Evolutionary conservation across 2,888 invertebrate genomes (phyloP).

Genomic region (Hyposoter dolosus): DNA sequence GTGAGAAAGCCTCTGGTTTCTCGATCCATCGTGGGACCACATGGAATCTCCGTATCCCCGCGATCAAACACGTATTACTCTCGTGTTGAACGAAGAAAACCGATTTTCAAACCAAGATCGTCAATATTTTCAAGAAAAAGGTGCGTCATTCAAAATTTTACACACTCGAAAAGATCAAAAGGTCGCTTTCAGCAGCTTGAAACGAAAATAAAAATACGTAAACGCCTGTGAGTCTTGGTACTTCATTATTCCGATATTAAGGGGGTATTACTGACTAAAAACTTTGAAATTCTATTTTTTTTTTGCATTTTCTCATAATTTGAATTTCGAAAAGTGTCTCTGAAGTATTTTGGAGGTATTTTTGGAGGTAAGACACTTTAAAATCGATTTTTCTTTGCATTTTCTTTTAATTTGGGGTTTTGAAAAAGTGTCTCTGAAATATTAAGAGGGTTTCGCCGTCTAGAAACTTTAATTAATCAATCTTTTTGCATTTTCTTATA

Average conservation of each 20-base stretch:
- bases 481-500: no score
- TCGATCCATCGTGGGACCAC: conserved; percentile 27
- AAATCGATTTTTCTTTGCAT: no score
- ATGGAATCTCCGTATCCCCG: conserved; percentile 34
- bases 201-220: background rate
- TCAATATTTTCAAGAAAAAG: conserved; percentile 12
- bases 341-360: no score
- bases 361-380: no score
- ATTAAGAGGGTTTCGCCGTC: no score
- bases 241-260: background rate
- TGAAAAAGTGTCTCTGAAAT: no score
- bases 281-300: no score
- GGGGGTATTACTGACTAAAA: no score
- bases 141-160: background rate
- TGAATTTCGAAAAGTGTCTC: no score
- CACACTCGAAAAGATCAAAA: background rate
- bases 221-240: background rate
- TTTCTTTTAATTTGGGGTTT: no score
- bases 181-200: background rate
- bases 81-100: conserved; percentile 13
- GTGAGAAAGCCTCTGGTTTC: conserved; percentile 52
- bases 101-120: conserved; percentile 9
- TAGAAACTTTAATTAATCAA: no score
- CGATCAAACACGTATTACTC: conserved; percentile 24
- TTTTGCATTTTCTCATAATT: no score